These are phyloP conservation scores for Gila orcuttii DNA, from an alignment of 2,113 vertebrate species.

Conservation along the genomic window DNA sequence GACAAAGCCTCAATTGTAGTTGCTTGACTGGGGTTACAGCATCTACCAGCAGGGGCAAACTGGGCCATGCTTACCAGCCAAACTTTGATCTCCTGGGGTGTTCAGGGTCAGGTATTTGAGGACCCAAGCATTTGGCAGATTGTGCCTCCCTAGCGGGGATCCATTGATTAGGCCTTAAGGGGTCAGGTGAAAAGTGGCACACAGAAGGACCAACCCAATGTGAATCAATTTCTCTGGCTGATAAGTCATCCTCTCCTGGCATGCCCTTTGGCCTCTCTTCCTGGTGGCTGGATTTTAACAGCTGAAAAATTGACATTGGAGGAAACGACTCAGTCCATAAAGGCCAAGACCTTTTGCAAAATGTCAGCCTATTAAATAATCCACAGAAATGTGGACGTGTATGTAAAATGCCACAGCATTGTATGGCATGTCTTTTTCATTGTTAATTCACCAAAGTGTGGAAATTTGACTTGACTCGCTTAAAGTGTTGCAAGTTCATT, in stretches of 20 bases:
- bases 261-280: slow-evolving; percentile 16
- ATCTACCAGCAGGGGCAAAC: not conserved
- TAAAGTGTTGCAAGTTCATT: slow-evolving; percentile 14
- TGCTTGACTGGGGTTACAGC: not conserved
- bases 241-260: slow-evolving; percentile 46
- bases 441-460: slow-evolving; percentile 12
- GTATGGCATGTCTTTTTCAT: slow-evolving; percentile 58
- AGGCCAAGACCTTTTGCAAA: slow-evolving; percentile 78
- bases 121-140: slow-evolving; percentile 53
- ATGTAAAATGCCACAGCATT: slow-evolving; percentile 72
- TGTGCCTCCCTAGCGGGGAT: slow-evolving; percentile 44
- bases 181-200: slow-evolving; percentile 62
- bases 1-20: not conserved
- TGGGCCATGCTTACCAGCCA: not conserved
- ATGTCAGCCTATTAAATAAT: slow-evolving; percentile 75
- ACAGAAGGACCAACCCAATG: slow-evolving; percentile 57
- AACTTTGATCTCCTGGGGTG: not conserved
- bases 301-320: slow-evolving; percentile 67
- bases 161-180: slow-evolving; percentile 60
- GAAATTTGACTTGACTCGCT: slow-evolving; percentile 20
- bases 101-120: slow-evolving; percentile 14
- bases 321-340: slow-evolving; percentile 70
- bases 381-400: slow-evolving; percentile 67
- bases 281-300: slow-evolving; percentile 39
- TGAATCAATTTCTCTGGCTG: slow-evolving; percentile 59